A percentile compares a stretch with the other conserved stretches of the same genome.
Evolutionary conservation across 2,888 invertebrate species (phyloP).

Genomic region (Hipparchia sbordonii): DNA sequence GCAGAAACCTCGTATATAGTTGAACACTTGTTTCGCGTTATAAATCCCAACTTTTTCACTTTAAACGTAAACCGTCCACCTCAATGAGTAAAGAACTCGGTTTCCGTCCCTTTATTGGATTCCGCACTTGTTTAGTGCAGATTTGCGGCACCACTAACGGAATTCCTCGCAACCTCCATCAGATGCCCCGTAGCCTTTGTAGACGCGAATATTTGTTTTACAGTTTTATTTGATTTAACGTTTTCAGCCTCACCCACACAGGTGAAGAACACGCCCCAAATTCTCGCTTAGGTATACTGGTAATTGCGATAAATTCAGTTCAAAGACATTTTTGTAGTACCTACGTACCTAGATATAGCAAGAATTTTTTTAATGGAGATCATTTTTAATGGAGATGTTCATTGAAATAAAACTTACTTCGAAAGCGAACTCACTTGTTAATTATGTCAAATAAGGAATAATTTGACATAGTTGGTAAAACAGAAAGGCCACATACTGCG

Average conservation of each 20-base stretch:
- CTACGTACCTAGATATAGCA: too few relatives aligned
- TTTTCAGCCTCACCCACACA: background rate
- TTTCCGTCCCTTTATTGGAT: slow-evolving; percentile 73
- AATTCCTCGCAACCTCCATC: slow-evolving; percentile 36
- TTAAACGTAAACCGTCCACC: slow-evolving; percentile 74
- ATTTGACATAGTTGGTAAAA: too few relatives aligned
- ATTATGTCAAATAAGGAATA: too few relatives aligned
- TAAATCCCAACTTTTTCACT: slow-evolving; percentile 49
- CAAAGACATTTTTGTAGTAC: too few relatives aligned
- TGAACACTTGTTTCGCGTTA: slow-evolving; percentile 18
- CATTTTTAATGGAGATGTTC: too few relatives aligned
- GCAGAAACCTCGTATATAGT: slow-evolving; percentile 9
- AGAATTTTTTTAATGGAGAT: too few relatives aligned
- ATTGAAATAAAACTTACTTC: too few relatives aligned
- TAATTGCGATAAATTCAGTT: too few relatives aligned
- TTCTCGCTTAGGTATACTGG: too few relatives aligned
- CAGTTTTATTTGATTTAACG: slow-evolving; percentile 20
- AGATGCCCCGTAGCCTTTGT: slow-evolving; percentile 32
- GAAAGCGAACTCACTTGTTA: too few relatives aligned
- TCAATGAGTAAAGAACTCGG: slow-evolving; percentile 64
- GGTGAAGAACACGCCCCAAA: background rate
- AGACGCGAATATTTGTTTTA: slow-evolving; percentile 58
- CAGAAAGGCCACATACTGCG: too few relatives aligned
- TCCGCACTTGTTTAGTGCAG: slow-evolving; percentile 60
- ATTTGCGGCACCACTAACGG: slow-evolving; percentile 38